Evolutionary conservation across 2,113 vertebrate genomes (phyloP).

Genomic region (Microtus oregoni): DNA sequence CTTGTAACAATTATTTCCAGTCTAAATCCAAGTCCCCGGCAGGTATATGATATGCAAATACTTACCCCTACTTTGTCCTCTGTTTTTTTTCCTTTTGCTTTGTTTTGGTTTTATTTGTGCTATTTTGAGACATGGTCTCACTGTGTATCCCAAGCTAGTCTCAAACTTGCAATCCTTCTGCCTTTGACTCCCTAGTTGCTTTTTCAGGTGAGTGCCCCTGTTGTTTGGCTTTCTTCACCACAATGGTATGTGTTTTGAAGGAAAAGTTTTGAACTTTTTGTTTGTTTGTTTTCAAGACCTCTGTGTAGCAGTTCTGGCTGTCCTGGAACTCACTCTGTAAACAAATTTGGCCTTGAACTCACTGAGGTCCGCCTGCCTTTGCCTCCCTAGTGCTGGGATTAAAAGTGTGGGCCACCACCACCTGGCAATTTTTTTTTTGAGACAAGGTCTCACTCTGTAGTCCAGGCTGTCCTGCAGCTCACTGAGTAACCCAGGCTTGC

Average conservation of each 20-base stretch:
- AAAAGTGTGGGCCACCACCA: background rate
- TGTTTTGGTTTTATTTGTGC: background rate
- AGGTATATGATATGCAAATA: constrained; percentile 9
- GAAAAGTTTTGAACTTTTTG: background rate
- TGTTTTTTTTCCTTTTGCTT: background rate
- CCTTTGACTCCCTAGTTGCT: background rate
- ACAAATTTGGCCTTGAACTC: background rate
- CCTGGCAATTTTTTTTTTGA: background rate
- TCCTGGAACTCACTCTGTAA: background rate
- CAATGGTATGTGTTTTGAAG: constrained; percentile 44
- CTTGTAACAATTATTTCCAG: constrained; percentile 48
- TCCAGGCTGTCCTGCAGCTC: background rate
- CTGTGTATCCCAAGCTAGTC: background rate
- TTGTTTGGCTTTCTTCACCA: background rate
- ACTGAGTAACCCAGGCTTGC: background rate
- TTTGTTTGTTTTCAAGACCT: background rate
- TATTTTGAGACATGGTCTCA: background rate
- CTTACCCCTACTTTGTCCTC: background rate
- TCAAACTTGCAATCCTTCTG: background rate
- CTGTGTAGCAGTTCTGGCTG: background rate
- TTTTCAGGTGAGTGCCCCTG: background rate
- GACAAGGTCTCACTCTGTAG: background rate
- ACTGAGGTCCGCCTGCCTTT: background rate
- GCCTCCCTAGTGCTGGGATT: background rate
- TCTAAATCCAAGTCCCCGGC: constrained; percentile 8